A percentile compares a stretch with the other conserved stretches of the same genome.
These are phyloP conservation scores for Acholoe squamosa DNA, from an alignment of 2,888 invertebrate genomes.

Conservation along the genomic window DNA sequence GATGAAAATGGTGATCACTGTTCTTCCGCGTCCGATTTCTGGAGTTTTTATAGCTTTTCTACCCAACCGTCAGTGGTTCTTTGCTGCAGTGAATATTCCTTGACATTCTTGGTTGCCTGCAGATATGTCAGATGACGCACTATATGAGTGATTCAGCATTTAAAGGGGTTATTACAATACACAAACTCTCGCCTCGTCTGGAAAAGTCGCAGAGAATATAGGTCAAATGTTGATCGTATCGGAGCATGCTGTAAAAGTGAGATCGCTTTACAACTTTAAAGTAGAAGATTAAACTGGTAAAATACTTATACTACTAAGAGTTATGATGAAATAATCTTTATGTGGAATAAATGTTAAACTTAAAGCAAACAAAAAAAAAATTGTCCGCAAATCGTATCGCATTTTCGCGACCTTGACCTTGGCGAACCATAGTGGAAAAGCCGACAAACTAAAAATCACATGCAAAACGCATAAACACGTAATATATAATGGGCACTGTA, in stretches of 20 bases:
- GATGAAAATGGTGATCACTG: background rate
- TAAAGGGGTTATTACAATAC: background rate
- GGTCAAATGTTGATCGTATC: constrained; percentile 46
- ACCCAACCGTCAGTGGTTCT: background rate
- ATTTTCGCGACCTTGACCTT: constrained; percentile 44
- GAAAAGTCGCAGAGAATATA: constrained; percentile 25
- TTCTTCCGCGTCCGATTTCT: background rate
- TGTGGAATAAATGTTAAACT: background rate
- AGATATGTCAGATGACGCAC: background rate
- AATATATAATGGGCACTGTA: constrained; percentile 57
- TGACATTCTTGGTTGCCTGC: background rate
- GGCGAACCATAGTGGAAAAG: too few relatives aligned
- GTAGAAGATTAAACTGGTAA: too few relatives aligned
- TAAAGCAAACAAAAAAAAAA: constrained; percentile 9
- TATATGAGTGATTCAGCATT: background rate
- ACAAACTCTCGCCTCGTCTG: background rate
- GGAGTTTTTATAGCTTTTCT: background rate
- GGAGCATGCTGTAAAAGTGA: background rate
- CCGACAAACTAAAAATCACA: background rate
- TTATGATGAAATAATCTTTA: background rate
- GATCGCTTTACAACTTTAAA: too few relatives aligned
- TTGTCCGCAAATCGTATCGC: background rate
- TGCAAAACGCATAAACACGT: background rate
- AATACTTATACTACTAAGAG: too few relatives aligned
- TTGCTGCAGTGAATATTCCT: background rate